These are phyloP conservation scores for Microchirus variegatus DNA, from an alignment of 2,797 vertebrate genomes.

Conservation along the genomic window DNA sequence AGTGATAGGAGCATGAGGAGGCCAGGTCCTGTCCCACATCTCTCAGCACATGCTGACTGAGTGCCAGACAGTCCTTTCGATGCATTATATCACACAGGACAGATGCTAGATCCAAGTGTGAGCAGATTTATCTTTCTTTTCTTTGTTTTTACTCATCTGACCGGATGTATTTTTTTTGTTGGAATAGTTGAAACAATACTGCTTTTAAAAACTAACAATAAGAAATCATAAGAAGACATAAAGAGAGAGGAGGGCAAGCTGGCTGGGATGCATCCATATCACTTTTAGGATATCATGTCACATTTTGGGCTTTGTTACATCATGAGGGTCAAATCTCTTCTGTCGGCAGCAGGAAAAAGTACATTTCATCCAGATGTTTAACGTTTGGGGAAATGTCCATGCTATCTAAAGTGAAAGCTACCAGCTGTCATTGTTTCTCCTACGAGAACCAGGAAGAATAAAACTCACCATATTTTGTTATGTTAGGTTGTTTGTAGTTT, in stretches of 20 bases:
- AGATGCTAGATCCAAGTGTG: conserved; percentile 33
- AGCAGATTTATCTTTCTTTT: conserved; percentile 37
- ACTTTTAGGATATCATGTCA: conserved; percentile 1
- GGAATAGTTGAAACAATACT: conserved; percentile 3
- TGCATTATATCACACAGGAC: conserved; percentile 41
- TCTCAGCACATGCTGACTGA: conserved; percentile 51
- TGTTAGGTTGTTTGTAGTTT: conserved; percentile 11
- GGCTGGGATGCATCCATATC: conserved; percentile 11
- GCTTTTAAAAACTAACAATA: too few relatives aligned
- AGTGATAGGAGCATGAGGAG: conserved; percentile 66
- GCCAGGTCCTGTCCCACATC: conserved; percentile 67
- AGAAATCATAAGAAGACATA: conserved; percentile 37
- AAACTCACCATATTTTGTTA: conserved; percentile 13
- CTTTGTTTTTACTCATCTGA: conserved; percentile 11
- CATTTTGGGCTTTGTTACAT: conserved; percentile 4
- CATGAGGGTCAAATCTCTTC: conserved; percentile 20
- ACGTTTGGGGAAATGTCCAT: conserved; percentile 16
- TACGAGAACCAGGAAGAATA: conserved; percentile 20
- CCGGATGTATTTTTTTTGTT: conserved; percentile 36
- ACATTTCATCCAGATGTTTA: conserved; percentile 26
- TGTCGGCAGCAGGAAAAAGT: not conserved
- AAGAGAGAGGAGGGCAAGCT: conserved; percentile 28
- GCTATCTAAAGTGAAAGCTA: conserved; percentile 36
- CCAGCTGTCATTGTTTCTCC: conserved; percentile 32
- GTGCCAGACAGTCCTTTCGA: conserved; percentile 46